Base-by-base conservation (phyloP, 2,888 invertebrate species). In the Ormyrus labotus region DNA sequence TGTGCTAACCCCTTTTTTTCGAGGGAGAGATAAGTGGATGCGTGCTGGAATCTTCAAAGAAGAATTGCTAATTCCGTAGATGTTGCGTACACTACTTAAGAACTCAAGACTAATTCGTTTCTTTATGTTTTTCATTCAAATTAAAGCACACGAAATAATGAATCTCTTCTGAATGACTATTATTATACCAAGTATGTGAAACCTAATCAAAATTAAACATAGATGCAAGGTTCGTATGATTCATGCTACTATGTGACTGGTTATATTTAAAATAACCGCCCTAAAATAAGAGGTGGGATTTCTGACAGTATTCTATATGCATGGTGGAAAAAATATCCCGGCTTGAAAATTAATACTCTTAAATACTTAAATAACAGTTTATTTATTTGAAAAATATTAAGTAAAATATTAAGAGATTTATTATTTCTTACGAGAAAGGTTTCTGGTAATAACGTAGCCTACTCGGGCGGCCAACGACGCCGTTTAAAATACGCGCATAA, bases 261-360 rank as follows among this genome's bases (percentile, higher is more conserved):
- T 64, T 81, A 79, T 81, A 81, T 81, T 82, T 82, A 82, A 82
- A 82, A 82, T 82, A 80, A 82, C 70, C 77, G 82, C 79, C 80
- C 82, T 82, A 82, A 82, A 82, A 82, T 82, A 82, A 82, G 76
- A 68, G 51, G 71, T 76, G 72, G 76, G 76, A 69, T 76, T 76
- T 81, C 81, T 76, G 81, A 69, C 79, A 76, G 68, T 74, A 57
- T 71, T 67, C 70, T 71, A 65, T 60, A 51, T 65, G 57, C 60
- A 53, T 19, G 3, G 57, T 45, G 19, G n/a, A 76, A 76, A 80
- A 80, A 71, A 76, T 80, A 76, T 60, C 74, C 50, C 72, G 45
- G 57, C 11, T 19, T 51, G 6, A 72, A 71, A 71, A 19, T 19
- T 19, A 19, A 19, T 19, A 19, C 19, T 19, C 19, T 19, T 19